Base-by-base conservation (phyloP, 2,888 invertebrate species). In the Cryptops parisi region DNA sequence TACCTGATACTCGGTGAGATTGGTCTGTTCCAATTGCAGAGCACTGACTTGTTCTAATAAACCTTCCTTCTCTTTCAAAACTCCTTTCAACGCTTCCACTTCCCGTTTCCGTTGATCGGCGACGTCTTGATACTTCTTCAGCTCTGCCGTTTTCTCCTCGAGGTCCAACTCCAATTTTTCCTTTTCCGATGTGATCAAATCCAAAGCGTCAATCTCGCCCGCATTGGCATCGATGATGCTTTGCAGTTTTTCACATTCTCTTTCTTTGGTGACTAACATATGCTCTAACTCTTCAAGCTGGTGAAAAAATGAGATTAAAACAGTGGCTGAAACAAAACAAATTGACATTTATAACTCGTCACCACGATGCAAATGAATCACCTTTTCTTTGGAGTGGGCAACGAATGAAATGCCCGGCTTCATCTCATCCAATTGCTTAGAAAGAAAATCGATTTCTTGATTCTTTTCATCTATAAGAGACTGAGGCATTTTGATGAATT, bases 41-140 rank as follows among this genome's bases (percentile, higher is more conserved):
- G 54, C 55, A 26, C 53, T 26, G 12, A 57, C 53, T 50, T 57
- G 57, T 38, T 55, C 55, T 15, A 53, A 40, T 17, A 57, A 47
- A 27, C 47, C 45, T 26, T 51, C 50, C 46, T 57, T 57, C 47
- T 57, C 57, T 50, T 55, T 52, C 9, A 57, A 33, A 22, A 57
- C 57, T 23, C 53, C 53, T 53, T 53, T 49, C 9, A 57, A 47
- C 5, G 55, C 39, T n/a, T 57, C 57, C 21, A 57, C 55, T 41
- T 57, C 57, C 33, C 57, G 48, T 25, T 48, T 48, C 26, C 54
- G 44, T 22, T 57, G 57, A 12, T 55, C 55, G 9, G 54, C 54
- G 5, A 76, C 74, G 54, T 72, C 71, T 1, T 74, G 63, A 53
- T 74, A 74, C 61, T 70, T 60, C 4, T 53, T 53, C 2, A 80